A percentile compares a stretch with the other conserved stretches of the same genome.
Evolutionary conservation across 2,888 invertebrate genomes (phyloP).

Genomic region (Ectropis crepuscularia): DNA sequence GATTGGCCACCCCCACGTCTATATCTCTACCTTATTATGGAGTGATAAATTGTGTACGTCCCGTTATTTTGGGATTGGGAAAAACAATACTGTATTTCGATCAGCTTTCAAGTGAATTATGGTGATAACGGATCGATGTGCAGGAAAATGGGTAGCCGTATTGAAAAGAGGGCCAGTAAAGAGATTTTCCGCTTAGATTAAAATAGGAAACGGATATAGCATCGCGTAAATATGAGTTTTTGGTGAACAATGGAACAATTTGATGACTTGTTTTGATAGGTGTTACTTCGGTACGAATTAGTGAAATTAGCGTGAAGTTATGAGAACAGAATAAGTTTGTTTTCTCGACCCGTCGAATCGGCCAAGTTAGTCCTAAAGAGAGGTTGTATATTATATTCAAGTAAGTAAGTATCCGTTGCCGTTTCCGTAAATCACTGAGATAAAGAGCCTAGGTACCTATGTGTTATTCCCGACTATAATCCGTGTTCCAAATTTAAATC

Average conservation of each 20-base stretch:
- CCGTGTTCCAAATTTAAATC: no score
- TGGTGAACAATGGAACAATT: not conserved
- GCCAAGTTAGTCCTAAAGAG: no score
- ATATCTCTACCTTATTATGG: conserved; percentile 52
- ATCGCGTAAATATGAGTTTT: not conserved
- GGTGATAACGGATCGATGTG: conserved; percentile 19
- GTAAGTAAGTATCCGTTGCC: no score
- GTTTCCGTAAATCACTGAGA: no score
- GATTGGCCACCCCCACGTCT: conserved; percentile 52
- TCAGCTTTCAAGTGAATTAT: conserved; percentile 38
- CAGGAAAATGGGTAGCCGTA: conserved; percentile 30
- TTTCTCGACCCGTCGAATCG: no score
- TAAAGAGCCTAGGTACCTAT: no score
- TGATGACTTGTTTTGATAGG: no score
- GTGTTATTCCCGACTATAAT: no score
- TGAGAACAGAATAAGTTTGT: no score
- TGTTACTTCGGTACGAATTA: no score
- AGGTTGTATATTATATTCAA: no score
- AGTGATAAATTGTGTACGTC: conserved; percentile 53
- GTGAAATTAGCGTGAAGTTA: no score
- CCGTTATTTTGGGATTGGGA: conserved; percentile 35
- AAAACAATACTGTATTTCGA: conserved; percentile 38
- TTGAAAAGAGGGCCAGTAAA: conserved; percentile 22
- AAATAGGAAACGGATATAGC: conserved; percentile 33
- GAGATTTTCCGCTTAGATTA: conserved; percentile 34